Percentiles rank a stretch among this genome's conserved stretches.
Conservation (phyloP, 2,113 vertebrate species). For the Bos taurus region ARS-UCD2.0 NC_037357.1:132068501-132069000, state of each 20-base stretch:
- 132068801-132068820: not conserved
- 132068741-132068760: not conserved
- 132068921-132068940: not conserved
- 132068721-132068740: fast-evolving
- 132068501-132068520: not conserved
- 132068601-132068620: not conserved
- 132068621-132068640: not conserved
- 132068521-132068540: not conserved
- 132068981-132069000: not conserved
- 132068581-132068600: not conserved
- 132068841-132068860: not conserved
- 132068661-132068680: not conserved
- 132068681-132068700: not conserved
- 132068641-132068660: not conserved
- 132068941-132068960: not conserved
- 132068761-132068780: not conserved
- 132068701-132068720: not conserved
- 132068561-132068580: not conserved
- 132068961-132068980: not conserved
- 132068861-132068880: not conserved
- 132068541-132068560: not conserved
- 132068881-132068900: not conserved
- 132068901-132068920: not conserved
- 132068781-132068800: not conserved
- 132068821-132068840: not conserved